phyloP scores from a whole-genome alignment of 2,888 invertebrate genomes.

The Slavum lentiscoides region DNA sequence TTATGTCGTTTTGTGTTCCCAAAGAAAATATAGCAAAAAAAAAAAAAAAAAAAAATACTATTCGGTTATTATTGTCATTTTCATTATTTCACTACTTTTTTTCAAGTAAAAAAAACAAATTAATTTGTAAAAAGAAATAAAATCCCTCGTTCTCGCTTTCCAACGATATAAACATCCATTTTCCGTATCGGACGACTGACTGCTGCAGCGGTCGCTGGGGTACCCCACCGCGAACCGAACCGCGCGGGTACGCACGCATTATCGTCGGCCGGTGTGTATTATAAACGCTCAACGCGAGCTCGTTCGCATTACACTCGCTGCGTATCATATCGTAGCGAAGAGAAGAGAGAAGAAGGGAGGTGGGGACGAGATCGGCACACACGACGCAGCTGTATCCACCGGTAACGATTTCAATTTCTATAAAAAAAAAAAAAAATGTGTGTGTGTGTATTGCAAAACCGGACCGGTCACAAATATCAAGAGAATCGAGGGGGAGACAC shows the following conservation, averaged over 20 bases:
- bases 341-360: no score
- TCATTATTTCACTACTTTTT: background rate
- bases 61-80: no score
- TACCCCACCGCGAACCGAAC: no score
- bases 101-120: background rate
- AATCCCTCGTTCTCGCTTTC: constrained; percentile 11
- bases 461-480: constrained; percentile 9
- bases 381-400: background rate
- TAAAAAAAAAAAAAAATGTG: constrained; percentile 15
- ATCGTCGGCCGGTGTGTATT: no score
- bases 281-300: no score
- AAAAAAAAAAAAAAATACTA: no score
- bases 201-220: constrained; percentile 12
- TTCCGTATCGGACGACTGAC: constrained; percentile 35
- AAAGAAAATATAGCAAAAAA: no score
- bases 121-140: no score
- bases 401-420: constrained; percentile 52
- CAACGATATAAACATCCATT: constrained; percentile 22
- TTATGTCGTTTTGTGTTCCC: no score
- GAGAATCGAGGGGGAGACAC: background rate
- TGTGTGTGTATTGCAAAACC: constrained; percentile 23
- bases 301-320: background rate
- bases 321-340: constrained; percentile 7
- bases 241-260: no score
- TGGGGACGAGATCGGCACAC: background rate